Conservation (phyloP, 2,113 vertebrate genomes). For the Perca flavescens region DNA sequence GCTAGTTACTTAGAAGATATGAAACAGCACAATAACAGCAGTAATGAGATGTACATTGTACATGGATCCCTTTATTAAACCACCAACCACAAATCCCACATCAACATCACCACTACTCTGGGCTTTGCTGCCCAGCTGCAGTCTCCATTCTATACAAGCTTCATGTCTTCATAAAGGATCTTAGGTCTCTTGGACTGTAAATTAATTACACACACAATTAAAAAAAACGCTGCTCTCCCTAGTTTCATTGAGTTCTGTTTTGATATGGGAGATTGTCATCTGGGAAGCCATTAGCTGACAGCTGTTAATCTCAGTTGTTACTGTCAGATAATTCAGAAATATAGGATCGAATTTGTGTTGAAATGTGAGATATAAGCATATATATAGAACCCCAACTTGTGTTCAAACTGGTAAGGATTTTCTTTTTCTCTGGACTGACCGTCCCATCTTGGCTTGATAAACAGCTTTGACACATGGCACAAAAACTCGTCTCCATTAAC, state of each 20-base stretch:
- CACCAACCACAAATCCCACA: neutral
- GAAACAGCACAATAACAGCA: neutral
- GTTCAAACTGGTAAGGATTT: neutral
- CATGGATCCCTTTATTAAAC: neutral
- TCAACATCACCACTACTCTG: neutral
- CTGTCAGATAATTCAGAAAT: neutral
- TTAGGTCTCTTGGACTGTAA: neutral
- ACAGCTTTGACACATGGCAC: constrained; percentile 23
- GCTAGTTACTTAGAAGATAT: neutral
- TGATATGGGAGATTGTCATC: neutral
- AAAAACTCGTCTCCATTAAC: constrained; percentile 49
- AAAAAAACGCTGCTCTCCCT: neutral
- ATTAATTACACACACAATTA: neutral
- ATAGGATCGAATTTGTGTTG: neutral
- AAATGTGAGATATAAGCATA: neutral
- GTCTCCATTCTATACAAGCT: neutral
- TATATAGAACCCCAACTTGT: neutral
- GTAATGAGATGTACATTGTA: neutral
- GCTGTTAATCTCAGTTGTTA: neutral
- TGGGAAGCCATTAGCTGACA: neutral
- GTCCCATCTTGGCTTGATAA: neutral
- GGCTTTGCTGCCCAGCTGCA: neutral
- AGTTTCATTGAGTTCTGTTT: neutral
- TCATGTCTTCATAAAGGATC: neutral
- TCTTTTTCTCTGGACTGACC: neutral